Evolutionary conservation across 2,888 invertebrate genomes (phyloP), one percentile per base, ranked within the genome.

Genomic region (Phorcus lineatus): DNA sequence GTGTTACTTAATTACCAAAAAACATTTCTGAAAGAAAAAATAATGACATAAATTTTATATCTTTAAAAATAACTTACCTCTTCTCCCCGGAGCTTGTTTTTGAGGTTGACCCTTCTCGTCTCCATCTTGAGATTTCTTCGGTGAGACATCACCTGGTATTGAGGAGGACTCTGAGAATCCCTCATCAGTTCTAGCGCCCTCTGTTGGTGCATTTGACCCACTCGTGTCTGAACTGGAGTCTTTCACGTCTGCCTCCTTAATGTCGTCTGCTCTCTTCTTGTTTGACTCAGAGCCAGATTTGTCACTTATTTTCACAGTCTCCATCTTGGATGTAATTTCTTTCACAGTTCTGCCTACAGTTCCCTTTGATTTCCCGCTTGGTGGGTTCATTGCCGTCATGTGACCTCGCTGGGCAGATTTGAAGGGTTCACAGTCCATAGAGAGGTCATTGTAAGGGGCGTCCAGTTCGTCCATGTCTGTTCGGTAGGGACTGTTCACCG

Each of bases 111-210:
- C 3, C 11, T 62, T 62, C 52, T 54, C n/a, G 13, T 54, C 55
- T 53, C 57, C 19, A 54, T 74, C 24, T n/a, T 17, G 19, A 36
- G 19, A 11, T 28, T 74, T 47, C 52, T 74, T 40, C 52, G 74
- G 74, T 3, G 74, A 74, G 52, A 52, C 47, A 78, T 78, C 67
- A 7, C 40, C 67, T 22, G 47, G 62, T 13, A 47, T 52, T 9
- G 78, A 78, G 47, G 78, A 40, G n/a, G 78, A 47, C 54, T 85
- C 85, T 24, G 85, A 85, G 55, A 85, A 85, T 13, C 85, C 85
- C 74, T 85, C 85, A 53, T 85, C 85, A 31, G 83, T 83, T 76
- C 74, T 83, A 7, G 80, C 57, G 11, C 84, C 82, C 24, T 83
- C 83, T 19, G 84, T 80, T 4, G 62, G 28, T 16, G 70, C 54